Conservation (phyloP, 2,113 vertebrate species). For the Saguinus midas region DNA sequence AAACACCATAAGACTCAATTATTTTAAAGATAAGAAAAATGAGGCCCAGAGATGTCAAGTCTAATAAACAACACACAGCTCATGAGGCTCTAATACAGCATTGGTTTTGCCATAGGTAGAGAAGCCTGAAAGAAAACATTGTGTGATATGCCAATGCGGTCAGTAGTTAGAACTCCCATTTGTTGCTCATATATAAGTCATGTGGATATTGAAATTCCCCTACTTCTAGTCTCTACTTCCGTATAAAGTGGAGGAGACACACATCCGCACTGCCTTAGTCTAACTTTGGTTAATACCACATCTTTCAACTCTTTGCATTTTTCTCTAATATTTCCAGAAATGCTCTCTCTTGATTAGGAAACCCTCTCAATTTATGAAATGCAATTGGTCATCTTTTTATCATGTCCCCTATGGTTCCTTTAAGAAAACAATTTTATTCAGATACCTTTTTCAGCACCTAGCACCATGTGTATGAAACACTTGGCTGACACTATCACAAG, state of each 20-base stretch:
- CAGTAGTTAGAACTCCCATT: not conserved
- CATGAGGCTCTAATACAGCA: fast-evolving
- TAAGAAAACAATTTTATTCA: not conserved
- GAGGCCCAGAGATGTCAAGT: not conserved
- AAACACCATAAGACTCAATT: no score
- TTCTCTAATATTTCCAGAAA: not conserved
- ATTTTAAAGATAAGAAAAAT: not conserved
- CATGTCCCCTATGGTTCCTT: fast-evolving
- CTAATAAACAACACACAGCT: not conserved
- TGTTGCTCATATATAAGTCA: not conserved
- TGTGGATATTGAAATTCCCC: not conserved
- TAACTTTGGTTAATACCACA: not conserved
- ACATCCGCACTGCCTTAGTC: fast-evolving
- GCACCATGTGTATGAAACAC: no score
- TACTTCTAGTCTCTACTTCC: not conserved
- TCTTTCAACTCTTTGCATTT: not conserved
- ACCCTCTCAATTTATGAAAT: not conserved
- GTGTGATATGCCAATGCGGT: fast-evolving
- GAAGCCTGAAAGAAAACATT: not conserved
- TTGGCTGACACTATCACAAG: not conserved
- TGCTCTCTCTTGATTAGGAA: not conserved
- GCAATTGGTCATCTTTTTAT: not conserved
- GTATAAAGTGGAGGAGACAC: not conserved
- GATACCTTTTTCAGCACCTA: not conserved
- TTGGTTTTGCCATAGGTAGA: fast-evolving